Evolutionary conservation across 2,888 invertebrate species (phyloP).

Genomic region (Perithous albicinctus): DNA sequence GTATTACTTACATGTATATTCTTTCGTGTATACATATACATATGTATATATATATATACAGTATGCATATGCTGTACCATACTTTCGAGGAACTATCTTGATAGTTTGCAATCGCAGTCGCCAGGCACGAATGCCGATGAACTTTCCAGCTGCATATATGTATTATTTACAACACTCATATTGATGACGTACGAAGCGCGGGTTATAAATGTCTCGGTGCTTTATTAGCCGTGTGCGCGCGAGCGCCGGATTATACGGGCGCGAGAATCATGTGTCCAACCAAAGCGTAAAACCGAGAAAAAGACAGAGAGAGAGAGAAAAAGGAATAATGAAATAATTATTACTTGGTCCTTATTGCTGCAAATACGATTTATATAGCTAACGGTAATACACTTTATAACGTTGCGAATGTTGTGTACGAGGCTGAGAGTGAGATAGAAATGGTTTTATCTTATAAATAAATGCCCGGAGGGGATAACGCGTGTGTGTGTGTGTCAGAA

Average conservation of each 20-base stretch:
- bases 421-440: slow-evolving; percentile 31
- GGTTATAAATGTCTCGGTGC: slow-evolving; percentile 68
- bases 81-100: slow-evolving; percentile 66
- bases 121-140: slow-evolving; percentile 66
- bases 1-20: slow-evolving; percentile 37
- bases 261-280: slow-evolving; percentile 50
- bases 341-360: slow-evolving; percentile 8
- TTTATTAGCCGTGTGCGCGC: slow-evolving; percentile 74
- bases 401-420: slow-evolving; percentile 48
- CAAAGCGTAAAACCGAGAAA: slow-evolving; percentile 40
- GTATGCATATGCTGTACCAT: slow-evolving; percentile 43
- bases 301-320: too few relatives aligned
- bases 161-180: slow-evolving; percentile 66
- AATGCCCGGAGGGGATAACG: slow-evolving; percentile 33
- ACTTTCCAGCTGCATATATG: slow-evolving; percentile 66
- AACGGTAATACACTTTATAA: slow-evolving; percentile 65
- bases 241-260: slow-evolving; percentile 56
- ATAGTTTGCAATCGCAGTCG: slow-evolving; percentile 65
- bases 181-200: slow-evolving; percentile 61
- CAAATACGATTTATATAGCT: slow-evolving; percentile 30
- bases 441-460: slow-evolving; percentile 52
- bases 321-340: slow-evolving; percentile 7
- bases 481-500: slow-evolving; percentile 52
- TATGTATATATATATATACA: neutral
- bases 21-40: neutral